Conservation (phyloP, 2,888 invertebrate species). For the Luperina nickerlii region DNA sequence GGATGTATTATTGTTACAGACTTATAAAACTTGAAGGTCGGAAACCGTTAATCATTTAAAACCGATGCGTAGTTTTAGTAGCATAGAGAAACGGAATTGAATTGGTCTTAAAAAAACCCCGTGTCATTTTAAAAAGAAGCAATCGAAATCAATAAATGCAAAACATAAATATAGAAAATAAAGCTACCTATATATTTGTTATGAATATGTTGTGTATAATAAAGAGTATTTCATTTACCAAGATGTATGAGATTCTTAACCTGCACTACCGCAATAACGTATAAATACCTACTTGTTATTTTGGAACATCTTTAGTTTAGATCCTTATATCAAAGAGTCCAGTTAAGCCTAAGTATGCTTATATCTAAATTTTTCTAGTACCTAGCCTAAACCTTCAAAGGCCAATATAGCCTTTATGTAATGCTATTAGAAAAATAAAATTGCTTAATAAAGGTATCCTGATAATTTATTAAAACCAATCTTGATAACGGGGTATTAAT, state of each 20-base stretch:
- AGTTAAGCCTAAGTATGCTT: constrained; percentile 22
- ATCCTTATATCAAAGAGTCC: constrained; percentile 12
- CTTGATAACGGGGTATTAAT: not conserved
- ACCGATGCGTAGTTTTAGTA: not conserved
- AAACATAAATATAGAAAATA: not conserved
- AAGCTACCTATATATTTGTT: too few relatives aligned
- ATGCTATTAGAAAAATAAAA: constrained; percentile 16
- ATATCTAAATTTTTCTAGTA: constrained; percentile 14
- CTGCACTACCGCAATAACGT: not conserved
- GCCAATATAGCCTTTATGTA: not conserved
- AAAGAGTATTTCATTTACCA: not conserved
- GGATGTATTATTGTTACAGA: not conserved
- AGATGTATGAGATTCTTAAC: not conserved
- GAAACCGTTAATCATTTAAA: not conserved
- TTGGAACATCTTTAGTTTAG: constrained; percentile 1
- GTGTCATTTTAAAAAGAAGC: not conserved
- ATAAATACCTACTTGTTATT: not conserved
- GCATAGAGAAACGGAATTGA: not conserved
- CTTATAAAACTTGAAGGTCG: not conserved
- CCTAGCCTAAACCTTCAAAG: constrained; percentile 4
- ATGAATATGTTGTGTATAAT: not conserved
- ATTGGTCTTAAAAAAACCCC: not conserved
- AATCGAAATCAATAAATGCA: not conserved
- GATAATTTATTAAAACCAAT: constrained; percentile 4
- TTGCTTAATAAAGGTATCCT: constrained; percentile 4